Base-by-base conservation (phyloP, 2,113 vertebrate species). In the Tichodroma muraria region DNA sequence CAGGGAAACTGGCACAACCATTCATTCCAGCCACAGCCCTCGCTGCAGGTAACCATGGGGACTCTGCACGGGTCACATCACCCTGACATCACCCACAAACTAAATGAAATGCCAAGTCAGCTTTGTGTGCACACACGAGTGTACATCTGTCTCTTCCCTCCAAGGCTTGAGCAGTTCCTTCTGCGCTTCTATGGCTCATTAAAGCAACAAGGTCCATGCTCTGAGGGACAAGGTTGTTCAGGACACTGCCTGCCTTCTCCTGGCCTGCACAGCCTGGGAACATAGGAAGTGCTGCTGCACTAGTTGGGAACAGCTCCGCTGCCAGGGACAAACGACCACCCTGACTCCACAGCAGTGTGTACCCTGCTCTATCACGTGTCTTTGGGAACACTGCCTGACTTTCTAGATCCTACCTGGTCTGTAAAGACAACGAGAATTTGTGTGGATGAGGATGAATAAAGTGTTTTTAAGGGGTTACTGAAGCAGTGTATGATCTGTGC, bases 261-360 rank as follows among this genome's bases (percentile, higher is more conserved):
- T 85, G 68, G 76, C 77, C 30, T 0, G 14, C 61, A 31, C 44
- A 45, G 28, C 5, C 54, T n/a, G 33, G 38, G 70, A 53, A 80
- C 59, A n/a, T 8, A 57, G 59, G 25, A 38, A 53, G 40, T 84
- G 40, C 60, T 27, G 42, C 59, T 2, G 5, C 37, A 31, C 21
- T 5, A 8, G 4, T 0, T 35, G 11, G 37, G 8, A 44, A 54
- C 10, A 61, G 71, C 54, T 83, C 53, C 0, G 0, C 28, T 59
- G 35, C n/a, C 61, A 79, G n/a, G 44, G n/a, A n/a, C n/a, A 20
- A 33, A 25, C 45, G 49, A 14, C 53, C 65, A 47, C 8, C 42
- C 47, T 53, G 56, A 49, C 70, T 78, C 68, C 35, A 21, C 3
- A 33, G 37, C 13, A 47, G 28, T 0, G 1, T 11, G 27, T 18